These are phyloP conservation scores for Macropis europaea DNA, from an alignment of 2,888 invertebrate species.

Conservation along the genomic window DNA sequence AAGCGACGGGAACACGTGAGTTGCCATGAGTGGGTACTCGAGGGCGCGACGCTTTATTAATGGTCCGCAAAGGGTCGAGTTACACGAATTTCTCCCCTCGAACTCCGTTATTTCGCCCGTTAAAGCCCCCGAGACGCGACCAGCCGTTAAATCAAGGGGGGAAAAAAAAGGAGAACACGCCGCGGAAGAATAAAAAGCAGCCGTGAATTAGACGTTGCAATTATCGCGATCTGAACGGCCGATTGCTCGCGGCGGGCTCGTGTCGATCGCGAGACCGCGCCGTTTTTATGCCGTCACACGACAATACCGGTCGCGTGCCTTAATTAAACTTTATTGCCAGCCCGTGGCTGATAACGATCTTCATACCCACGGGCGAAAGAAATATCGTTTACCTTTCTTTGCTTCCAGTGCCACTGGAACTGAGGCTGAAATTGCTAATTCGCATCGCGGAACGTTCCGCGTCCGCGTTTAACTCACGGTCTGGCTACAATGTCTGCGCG, in stretches of 20 bases:
- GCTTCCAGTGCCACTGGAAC: too few relatives aligned
- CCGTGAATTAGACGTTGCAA: constrained; percentile 38
- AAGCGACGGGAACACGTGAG: constrained; percentile 34
- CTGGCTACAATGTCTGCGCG: too few relatives aligned
- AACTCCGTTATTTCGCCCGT: constrained; percentile 50
- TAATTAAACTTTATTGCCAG: constrained; percentile 28
- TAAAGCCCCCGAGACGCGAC: constrained; percentile 5
- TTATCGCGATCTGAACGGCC: constrained; percentile 35
- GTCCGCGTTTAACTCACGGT: too few relatives aligned
- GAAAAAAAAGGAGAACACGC: not conserved
- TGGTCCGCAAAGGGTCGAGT: constrained; percentile 51
- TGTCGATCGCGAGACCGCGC: constrained; percentile 4
- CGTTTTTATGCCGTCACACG: constrained; percentile 10
- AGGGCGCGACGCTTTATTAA: constrained; percentile 54
- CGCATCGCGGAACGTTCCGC: too few relatives aligned
- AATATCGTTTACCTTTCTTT: too few relatives aligned
- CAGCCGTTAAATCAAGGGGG: not conserved
- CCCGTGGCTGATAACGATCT: not conserved
- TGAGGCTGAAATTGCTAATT: too few relatives aligned
- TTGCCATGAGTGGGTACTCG: constrained; percentile 40
- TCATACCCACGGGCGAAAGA: not conserved
- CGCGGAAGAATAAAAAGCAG: too few relatives aligned
- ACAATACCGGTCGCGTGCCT: constrained; percentile 16
- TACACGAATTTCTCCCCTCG: constrained; percentile 52
- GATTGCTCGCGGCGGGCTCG: not conserved